Base-by-base conservation (phyloP, 1,140 invertebrate genomes). In the Drosophila sp. region DNA sequence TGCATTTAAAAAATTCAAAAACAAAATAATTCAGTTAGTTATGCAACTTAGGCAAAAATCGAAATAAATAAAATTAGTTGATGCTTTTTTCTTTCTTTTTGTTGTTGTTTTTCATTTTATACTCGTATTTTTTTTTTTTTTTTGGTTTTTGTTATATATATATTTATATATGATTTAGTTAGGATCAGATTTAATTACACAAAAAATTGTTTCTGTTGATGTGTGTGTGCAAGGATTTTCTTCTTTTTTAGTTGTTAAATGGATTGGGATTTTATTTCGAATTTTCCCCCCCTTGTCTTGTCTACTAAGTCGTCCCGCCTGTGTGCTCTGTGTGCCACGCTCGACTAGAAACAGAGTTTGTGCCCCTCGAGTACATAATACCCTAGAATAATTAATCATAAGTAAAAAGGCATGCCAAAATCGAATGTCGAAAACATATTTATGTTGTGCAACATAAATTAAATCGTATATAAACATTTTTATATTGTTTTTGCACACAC, bases 211-310 rank as follows among this genome's bases (percentile, higher is more conserved):
- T 66, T 66, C 68, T 69, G 76, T 87, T 89, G 79, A 67, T 87
- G 83, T 89, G 79, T 80, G 69, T 87, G 83, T 89, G 79, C 84
- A 87, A 89, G 84, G 84, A 80, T 83, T 87, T 89, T 60, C 44
- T 23, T 78, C 55, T 73, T 63, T 60, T 57, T 71, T 70, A 50
- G 70, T 75, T 76, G 70, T 78, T 79, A 10, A 50, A 50, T 79
- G 41, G 68, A 70, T 65, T 69, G n/a, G 7, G 73, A 17, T 17
- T 17, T 17, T 66, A 27, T 38, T 54, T 54, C 56, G 60, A 61
- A 73, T 68, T 60, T 44, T n/a, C 11, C 41, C 11, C 41, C n/a
- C 35, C 35, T 38, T 38, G 35, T 4, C 3, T 41, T 17, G 6
- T 41, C n/a, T 17, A 41, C n/a, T 2, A 3, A 3, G 30, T 30